Conservation (phyloP, 2,797 vertebrate genomes). For the Pteropus rufus region DNA sequence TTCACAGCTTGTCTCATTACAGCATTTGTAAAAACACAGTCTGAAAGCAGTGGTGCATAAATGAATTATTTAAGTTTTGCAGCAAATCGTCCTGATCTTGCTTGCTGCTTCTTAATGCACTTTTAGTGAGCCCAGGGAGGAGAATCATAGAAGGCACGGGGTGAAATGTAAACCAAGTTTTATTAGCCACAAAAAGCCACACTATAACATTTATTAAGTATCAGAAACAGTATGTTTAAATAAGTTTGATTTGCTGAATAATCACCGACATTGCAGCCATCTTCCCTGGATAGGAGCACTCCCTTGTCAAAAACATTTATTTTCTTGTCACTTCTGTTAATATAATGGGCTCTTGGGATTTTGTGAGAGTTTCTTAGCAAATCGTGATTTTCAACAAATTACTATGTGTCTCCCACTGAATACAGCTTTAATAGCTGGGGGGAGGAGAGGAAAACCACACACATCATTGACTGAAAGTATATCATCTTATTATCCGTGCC, state of each 20-base stretch:
- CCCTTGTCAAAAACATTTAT: conserved; percentile 77
- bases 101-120: conserved; percentile 87
- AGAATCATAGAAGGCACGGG: conserved; percentile 85
- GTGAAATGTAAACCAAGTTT: conserved; percentile 91
- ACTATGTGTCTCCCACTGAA: conserved; percentile 76
- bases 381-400: conserved; percentile 79
- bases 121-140: conserved; percentile 90
- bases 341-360: conserved; percentile 76
- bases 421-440: conserved; percentile 71
- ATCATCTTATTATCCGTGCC: conserved; percentile 54
- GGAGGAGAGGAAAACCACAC: conserved; percentile 56
- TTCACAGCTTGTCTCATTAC: conserved; percentile 94
- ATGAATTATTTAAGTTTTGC: conserved; percentile 94
- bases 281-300: conserved; percentile 63
- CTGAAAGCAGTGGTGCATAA: conserved; percentile 89
- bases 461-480: conserved; percentile 63
- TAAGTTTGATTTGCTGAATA: conserved; percentile 81
- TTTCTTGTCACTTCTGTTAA: conserved; percentile 76
- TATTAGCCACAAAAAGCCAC: conserved; percentile 85
- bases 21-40: conserved; percentile 92
- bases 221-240: conserved; percentile 84
- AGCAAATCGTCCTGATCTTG: conserved; percentile 86
- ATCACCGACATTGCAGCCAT: conserved; percentile 60
- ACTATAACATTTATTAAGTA: conserved; percentile 89
- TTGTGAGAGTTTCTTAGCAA: conserved; percentile 78